These are phyloP conservation scores for Troilus luridus DNA, from an alignment of 2,888 invertebrate species.

Conservation along the genomic window DNA sequence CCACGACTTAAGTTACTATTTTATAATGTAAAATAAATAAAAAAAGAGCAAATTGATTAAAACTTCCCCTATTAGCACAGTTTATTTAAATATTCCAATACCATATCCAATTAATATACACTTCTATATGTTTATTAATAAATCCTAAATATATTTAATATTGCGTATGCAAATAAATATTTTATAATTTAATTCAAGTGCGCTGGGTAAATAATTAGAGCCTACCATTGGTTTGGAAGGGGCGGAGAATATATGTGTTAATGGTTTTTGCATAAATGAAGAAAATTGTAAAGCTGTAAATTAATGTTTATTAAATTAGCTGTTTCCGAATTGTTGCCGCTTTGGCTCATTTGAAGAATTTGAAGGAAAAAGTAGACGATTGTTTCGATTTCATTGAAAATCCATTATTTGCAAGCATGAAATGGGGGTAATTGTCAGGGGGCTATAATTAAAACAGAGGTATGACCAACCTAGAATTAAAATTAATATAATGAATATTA, in stretches of 20 bases:
- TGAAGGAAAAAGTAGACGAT: not conserved
- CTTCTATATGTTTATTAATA: not conserved
- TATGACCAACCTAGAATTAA: not conserved
- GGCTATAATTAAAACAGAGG: not conserved
- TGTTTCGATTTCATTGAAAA: not conserved
- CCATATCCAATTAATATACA: too few relatives aligned
- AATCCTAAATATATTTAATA: not conserved
- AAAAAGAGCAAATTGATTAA: too few relatives aligned
- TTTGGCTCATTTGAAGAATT: not conserved
- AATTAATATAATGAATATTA: not conserved
- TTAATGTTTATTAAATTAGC: slow-evolving; percentile 24
- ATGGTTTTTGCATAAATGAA: slow-evolving; percentile 19
- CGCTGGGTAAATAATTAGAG: not conserved
- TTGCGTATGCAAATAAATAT: not conserved
- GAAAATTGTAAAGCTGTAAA: slow-evolving; percentile 5
- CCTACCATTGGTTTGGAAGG: not conserved
- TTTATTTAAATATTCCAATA: too few relatives aligned
- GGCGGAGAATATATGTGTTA: not conserved
- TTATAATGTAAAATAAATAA: too few relatives aligned
- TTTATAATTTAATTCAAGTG: slow-evolving; percentile 18
- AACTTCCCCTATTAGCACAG: too few relatives aligned
- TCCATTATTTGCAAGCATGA: not conserved
- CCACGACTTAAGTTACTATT: too few relatives aligned
- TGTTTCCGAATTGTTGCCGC: not conserved
- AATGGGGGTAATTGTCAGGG: not conserved